Percentiles rank a stretch among this genome's conserved stretches.
Conservation (phyloP, 2,113 vertebrate species). For the Sialia sialis region DNA sequence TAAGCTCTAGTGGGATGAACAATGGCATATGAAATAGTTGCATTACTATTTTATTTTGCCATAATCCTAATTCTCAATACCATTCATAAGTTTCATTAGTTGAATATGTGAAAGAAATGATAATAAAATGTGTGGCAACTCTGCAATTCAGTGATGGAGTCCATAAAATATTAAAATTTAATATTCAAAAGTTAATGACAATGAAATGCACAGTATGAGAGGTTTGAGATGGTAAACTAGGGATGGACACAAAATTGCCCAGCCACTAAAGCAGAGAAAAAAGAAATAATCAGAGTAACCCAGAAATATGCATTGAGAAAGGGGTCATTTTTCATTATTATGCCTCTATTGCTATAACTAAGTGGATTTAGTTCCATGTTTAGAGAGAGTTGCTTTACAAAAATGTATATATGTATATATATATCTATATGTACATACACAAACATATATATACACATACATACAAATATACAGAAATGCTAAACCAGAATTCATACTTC, state of each 20-base stretch:
- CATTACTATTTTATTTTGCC: background rate
- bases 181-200: background rate
- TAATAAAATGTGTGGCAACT: background rate
- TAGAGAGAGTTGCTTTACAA: background rate
- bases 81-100: constrained; percentile 9
- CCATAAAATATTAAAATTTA: background rate
- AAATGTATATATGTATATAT: too few relatives aligned
- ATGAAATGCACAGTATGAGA: background rate
- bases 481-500: background rate
- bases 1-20: background rate
- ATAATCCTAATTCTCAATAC: constrained; percentile 15
- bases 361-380: background rate
- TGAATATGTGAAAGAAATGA: background rate
- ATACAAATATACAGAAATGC: background rate
- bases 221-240: background rate
- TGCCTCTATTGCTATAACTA: background rate
- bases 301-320: background rate
- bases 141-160: background rate
- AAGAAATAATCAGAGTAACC: background rate
- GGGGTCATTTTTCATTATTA: background rate
- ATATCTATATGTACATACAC: too few relatives aligned
- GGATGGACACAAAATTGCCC: background rate
- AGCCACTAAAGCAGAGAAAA: background rate
- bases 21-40: background rate
- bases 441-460: background rate